A percentile compares a stretch with the other conserved stretches of the same genome.
Evolutionary conservation across 2,113 vertebrate genomes (phyloP).

Genomic region (Microcebus jonahi): DNA sequence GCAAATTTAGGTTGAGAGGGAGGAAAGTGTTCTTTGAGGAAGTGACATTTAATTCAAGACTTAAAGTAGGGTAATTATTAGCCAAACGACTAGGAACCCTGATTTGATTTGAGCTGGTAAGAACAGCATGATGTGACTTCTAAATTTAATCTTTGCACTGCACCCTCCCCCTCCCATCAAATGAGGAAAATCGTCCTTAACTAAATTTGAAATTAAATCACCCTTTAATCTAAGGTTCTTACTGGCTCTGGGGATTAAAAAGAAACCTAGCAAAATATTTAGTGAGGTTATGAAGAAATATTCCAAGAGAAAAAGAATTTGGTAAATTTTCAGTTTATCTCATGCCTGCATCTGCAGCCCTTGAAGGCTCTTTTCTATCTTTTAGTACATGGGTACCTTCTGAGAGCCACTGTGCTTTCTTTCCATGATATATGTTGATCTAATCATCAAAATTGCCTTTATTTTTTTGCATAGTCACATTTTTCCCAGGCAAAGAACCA

Average conservation of each 20-base stretch:
- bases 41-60: slow-evolving; percentile 25
- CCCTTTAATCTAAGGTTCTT: background rate
- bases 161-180: background rate
- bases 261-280: background rate
- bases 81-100: background rate
- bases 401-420: background rate
- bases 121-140: background rate
- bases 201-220: slow-evolving; percentile 4
- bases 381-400: background rate
- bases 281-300: background rate
- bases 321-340: background rate
- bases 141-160: background rate
- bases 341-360: background rate
- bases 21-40: background rate
- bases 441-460: background rate
- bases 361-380: background rate
- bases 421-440: background rate
- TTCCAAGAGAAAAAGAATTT: background rate
- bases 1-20: background rate
- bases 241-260: background rate
- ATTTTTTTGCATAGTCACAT: background rate
- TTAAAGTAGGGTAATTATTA: slow-evolving; percentile 1
- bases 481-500: background rate
- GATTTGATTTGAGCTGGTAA: background rate
- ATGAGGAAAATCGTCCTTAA: slow-evolving; percentile 4